Evolutionary conservation across 1,140 invertebrate species (phyloP), one percentile per base, ranked within the genome.

Genomic region (Drosophila nebulosa): DNA sequence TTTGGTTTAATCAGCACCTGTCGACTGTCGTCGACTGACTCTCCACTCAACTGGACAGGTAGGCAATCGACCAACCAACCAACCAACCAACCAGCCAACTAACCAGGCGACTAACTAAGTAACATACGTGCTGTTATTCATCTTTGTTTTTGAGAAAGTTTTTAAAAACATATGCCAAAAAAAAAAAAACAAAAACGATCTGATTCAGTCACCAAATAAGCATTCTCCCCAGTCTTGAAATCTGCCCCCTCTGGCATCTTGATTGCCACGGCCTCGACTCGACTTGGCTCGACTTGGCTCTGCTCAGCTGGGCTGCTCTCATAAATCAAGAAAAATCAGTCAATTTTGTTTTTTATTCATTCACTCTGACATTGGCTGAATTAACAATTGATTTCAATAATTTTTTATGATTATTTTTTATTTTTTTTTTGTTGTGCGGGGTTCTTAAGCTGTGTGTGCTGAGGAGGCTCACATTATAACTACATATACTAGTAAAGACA

Each of bases 301-400:
- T 22, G 59, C 56, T 36, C 26, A 30, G 32, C 61, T 68, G 2
- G 39, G 18, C 39, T 69, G 81, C 78, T 86, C 81, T 86, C 81
- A 85, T 85, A 85, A 85, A 85, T 85, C 81, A 85, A 80, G 81
- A 81, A 85, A 85, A 85, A 85, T 85, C 81, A 85, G 81, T 86
- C 80, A 85, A 86, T 85, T 86, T 86, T 84, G 80, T 85, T 62
- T 71, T 52, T 35, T 62, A 30, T 74, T 39, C 26, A 39, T 24
- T 88, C 81, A 85, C 78, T 88, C 83, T 88, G 83, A 81, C 83
- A 88, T 85, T 86, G 81, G 66, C 83, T 88, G 81, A 88, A 85
- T 88, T 88, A 85, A 85, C 81, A 85, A 85, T 85, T 85, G 83
- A 85, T 85, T 85, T 85, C 83, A 85, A 88, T 85, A 85, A 85